These are phyloP conservation scores for Arrhopalites spinosus DNA, from an alignment of 2,888 invertebrate species.

Conservation along the genomic window DNA sequence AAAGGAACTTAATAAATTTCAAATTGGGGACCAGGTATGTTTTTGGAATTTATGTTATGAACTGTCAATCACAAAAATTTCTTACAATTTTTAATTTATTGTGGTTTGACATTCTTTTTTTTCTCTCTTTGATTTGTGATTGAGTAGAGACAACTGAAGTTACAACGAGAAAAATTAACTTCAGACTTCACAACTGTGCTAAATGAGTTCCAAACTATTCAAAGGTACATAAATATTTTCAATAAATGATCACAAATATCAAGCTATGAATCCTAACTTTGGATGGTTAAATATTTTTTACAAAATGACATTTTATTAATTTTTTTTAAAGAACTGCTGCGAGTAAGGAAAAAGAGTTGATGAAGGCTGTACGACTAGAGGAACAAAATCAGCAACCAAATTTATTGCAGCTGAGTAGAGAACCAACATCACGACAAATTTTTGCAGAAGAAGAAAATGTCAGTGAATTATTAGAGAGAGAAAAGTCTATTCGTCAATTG, in stretches of 20 bases:
- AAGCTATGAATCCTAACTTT: neutral
- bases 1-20: slow-evolving; percentile 73
- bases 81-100: neutral
- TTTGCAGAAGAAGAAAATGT: slow-evolving; percentile 35
- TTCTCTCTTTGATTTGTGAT: neutral
- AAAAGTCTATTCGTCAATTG: slow-evolving; percentile 84
- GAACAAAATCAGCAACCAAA: slow-evolving; percentile 26
- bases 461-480: slow-evolving; percentile 59
- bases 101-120: neutral
- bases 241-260: neutral
- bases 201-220: slow-evolving; percentile 77
- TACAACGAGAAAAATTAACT: slow-evolving; percentile 84
- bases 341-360: slow-evolving; percentile 87
- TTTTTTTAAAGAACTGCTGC: slow-evolving; percentile 70
- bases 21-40: slow-evolving; percentile 32
- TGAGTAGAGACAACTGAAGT: slow-evolving; percentile 72
- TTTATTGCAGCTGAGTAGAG: slow-evolving; percentile 16
- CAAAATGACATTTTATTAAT: neutral
- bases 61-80: neutral
- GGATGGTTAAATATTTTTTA: neutral
- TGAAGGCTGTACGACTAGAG: slow-evolving; percentile 62
- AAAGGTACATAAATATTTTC: slow-evolving; percentile 44
- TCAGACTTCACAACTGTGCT: slow-evolving; percentile 90
- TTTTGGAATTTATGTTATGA: neutral
- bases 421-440: slow-evolving; percentile 33